Percentiles rank a stretch among this genome's conserved stretches.
phyloP scores from a whole-genome alignment of 1,140 invertebrate genomes.

The Aleiodes sp. region DNA sequence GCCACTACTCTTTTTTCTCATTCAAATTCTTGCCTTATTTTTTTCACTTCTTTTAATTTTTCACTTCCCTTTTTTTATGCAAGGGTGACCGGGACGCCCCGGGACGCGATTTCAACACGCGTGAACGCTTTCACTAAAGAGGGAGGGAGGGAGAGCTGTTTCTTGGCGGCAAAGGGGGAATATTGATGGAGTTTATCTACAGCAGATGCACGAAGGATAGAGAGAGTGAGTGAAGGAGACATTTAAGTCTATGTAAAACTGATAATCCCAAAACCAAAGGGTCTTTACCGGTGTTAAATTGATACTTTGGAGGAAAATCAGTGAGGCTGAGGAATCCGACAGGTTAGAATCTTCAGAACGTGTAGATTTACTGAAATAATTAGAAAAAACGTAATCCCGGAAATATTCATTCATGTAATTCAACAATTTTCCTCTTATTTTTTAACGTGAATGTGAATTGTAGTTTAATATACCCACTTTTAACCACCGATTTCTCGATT shows the following conservation, averaged over 20 bases:
- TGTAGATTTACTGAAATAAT: neutral
- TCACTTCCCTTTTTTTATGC: constrained; percentile 7
- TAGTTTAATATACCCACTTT: neutral
- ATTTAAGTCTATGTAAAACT: constrained; percentile 50
- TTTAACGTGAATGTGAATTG: neutral
- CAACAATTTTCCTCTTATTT: neutral
- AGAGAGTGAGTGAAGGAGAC: neutral
- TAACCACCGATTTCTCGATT: neutral
- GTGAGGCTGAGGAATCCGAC: neutral
- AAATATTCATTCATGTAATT: neutral
- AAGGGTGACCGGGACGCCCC: constrained; percentile 20
- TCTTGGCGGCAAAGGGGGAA: constrained; percentile 34
- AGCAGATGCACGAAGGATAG: neutral
- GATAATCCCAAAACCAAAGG: constrained; percentile 45
- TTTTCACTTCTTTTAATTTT: neutral
- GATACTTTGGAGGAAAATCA: constrained; percentile 39
- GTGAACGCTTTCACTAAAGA: constrained; percentile 47
- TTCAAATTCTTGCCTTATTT: constrained; percentile 9
- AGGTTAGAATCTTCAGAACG: neutral
- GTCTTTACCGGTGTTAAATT: constrained; percentile 49
- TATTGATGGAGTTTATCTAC: constrained; percentile 47
- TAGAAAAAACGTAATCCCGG: neutral
- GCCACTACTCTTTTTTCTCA: constrained; percentile 12
- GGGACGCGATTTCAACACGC: constrained; percentile 41
- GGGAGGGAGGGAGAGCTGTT: constrained; percentile 24